Base-by-base conservation (phyloP, 1,140 invertebrate species). In the Brachionus asplanchnoidis region DNA sequence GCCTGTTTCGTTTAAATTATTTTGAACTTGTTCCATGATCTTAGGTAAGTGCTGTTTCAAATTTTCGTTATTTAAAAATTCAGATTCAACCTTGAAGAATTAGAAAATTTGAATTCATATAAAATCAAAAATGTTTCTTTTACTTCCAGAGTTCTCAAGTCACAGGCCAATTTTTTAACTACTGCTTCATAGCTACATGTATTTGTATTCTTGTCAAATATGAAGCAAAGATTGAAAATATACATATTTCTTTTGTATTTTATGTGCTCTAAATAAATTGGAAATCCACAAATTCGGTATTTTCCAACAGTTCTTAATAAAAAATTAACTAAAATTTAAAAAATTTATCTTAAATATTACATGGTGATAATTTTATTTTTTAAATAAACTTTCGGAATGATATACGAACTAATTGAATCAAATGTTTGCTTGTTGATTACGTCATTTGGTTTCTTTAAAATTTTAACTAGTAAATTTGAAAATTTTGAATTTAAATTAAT, bases 161-260 rank as follows among this genome's bases (percentile, higher is more conserved):
- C 97, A 88, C 95, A 94, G 0, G 95, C 94, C 66, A 98, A 92
- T 88, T 97, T 97, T 87, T 95, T 95, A 0, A 97, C 94, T 60
- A 97, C 94, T 0, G 94, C 93, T 88, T 97, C 96, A 91, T 97
- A 97, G 87, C 95, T 94, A 1, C 95, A 93, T 14, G 95, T 95
- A 78, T 94, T 92, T 0, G 94, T 93, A 90, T 93, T 93, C 60
- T 87, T 75, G 87, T 96, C 94, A 88, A 95, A 97, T 0, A 97
- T 95, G 89, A 98, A 97, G 88, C 96, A 97, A 3, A 97, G 89
- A 90, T 98, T 98, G 89, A 98, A 98, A 79, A 97, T 94, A 86
- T 95, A 94, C 32, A 95, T 94, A 91, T 98, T 98, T 85, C 97
- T 91, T n/a, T 93, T 93, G 91, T 98, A 98, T 87, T 95, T 95